Evolutionary conservation across 2,113 vertebrate species (phyloP).

Genomic region (Hydrochoerus hydrochaeris): DNA sequence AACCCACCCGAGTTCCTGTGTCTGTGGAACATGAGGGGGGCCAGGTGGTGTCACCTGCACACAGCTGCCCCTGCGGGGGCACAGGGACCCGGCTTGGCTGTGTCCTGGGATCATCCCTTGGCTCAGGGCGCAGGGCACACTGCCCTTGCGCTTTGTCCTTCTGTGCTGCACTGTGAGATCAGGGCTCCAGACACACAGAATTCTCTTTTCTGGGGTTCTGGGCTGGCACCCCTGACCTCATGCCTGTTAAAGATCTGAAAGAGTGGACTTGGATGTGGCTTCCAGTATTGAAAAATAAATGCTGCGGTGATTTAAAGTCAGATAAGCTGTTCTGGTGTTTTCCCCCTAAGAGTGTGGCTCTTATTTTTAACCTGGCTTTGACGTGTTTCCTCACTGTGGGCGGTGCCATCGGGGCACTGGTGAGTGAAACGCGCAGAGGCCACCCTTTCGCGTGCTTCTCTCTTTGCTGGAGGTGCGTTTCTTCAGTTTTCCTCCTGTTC

Average conservation of each 20-base stretch:
- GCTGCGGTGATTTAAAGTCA: background rate
- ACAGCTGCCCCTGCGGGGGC: conserved; percentile 49
- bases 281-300: conserved; percentile 55
- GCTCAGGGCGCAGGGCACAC: conserved; percentile 17
- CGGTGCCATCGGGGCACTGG: background rate
- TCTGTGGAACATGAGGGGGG: too few species aligned
- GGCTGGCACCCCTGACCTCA: background rate
- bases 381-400: too few species aligned
- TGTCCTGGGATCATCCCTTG: conserved; percentile 23
- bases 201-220: conserved; percentile 49
- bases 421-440: too few species aligned
- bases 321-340: background rate
- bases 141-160: conserved; percentile 57
- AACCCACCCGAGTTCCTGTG: conserved; percentile 74
- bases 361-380: background rate
- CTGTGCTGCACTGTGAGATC: conserved; percentile 9
- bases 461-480: background rate
- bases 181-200: background rate
- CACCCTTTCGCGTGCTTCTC: background rate
- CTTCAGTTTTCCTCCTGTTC: conserved; percentile 11
- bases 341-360: background rate
- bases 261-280: background rate
- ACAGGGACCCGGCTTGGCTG: conserved; percentile 46
- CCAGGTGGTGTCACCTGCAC: too few species aligned
- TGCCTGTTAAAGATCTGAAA: background rate